phyloP scores from a whole-genome alignment of 2,113 vertebrate species.

The Perca fluviatilis region DNA sequence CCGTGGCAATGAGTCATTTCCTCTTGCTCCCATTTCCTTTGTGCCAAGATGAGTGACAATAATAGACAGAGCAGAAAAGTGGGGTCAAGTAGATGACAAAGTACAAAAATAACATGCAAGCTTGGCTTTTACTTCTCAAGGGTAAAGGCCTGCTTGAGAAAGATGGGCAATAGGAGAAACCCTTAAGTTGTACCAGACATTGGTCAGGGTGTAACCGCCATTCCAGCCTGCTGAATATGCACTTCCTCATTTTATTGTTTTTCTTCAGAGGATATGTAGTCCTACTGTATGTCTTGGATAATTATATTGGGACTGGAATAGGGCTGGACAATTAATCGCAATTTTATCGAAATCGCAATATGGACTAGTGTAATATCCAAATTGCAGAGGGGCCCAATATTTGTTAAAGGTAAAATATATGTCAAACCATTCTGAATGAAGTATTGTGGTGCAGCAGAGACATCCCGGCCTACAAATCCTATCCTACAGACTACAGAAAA shows the following conservation, averaged over 20 bases:
- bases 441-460: no score
- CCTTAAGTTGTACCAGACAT: not conserved
- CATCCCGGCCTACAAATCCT: no score
- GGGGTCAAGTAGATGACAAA: slow-evolving; percentile 4
- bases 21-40: not conserved
- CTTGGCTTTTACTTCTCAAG: not conserved
- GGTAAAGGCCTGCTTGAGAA: not conserved
- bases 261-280: slow-evolving; percentile 3
- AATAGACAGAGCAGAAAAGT: not conserved
- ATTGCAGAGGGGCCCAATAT: no score
- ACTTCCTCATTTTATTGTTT: slow-evolving; percentile 27
- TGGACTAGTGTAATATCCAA: no score
- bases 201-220: not conserved
- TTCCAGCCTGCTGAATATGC: slow-evolving; percentile 1
- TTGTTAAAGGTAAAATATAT: no score
- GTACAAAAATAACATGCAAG: not conserved
- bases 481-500: no score
- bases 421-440: no score
- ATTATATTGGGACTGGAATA: not conserved
- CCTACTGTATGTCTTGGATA: not conserved
- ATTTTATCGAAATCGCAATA: no score
- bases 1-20: slow-evolving; percentile 10
- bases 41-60: slow-evolving; percentile 2
- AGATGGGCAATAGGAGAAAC: not conserved
- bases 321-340: no score